Base-by-base conservation (phyloP, 2,113 vertebrate genomes). In the Propithecus coquereli region DNA sequence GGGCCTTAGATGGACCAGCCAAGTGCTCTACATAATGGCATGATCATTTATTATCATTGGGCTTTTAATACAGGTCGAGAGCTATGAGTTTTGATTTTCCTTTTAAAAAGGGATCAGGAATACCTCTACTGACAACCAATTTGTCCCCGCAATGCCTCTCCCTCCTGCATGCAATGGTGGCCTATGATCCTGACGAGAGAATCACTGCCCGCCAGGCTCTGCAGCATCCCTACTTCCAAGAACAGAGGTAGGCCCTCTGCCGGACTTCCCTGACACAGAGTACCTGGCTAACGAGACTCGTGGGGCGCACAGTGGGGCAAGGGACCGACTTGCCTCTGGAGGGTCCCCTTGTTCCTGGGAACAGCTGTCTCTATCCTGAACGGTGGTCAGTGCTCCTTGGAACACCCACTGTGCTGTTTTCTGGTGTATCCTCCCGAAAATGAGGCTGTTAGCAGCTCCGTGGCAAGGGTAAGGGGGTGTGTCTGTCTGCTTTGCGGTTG, bases 31-130 rank as follows among this genome's bases (percentile, higher is more conserved):
- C 4, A 59, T 47, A 76, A 77, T 20, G 27, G 91, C 20, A 0
- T 93, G 97, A 97, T 77, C 6, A 2, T 95, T 70, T 90, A 71
- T 96, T 98, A 52, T 88, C 89, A 47, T 94, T 98, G 98, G 95
- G 96, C 94, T 98, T 98, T 98, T 70, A 97, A 98, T 93, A 74
- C 98, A 99, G 99, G 98, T 99, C 99, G 86, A 98, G 99, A 98
- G 98, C 98, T 79, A 98, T 98, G 97, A 98, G 97, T 96, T 99
- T 99, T 98, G 98, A 99, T 98, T 99, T 99, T 94, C 98, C 98
- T 45, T 98, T 98, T 82, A 99, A 98, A 98, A 99, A 99, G 97
- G 99, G 99, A 87, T 98, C 98, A n/a, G 99, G 99, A 50, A 98
- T 99, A 74, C 98, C 98, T 68, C 98, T 97, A 9, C 97, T 98